Conservation (phyloP, 2,888 invertebrate species). For the Achlya flavicornis region DNA sequence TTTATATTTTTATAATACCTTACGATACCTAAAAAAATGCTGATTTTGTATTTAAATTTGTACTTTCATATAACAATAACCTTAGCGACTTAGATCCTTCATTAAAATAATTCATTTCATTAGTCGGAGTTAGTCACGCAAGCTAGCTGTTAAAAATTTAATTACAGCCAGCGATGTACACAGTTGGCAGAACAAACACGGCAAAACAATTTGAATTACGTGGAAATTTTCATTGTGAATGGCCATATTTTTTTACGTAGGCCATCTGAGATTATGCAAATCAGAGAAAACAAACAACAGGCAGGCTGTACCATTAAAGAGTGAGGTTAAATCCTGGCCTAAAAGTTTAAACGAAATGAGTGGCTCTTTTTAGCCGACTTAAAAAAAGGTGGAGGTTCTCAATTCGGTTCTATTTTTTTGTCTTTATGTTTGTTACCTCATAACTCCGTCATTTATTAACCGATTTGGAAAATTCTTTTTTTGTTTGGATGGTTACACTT, state of each 20-base stretch:
- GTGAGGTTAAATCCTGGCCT: conserved; percentile 10
- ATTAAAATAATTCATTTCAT: conserved; percentile 77
- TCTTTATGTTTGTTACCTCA: no score
- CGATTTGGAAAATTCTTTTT: no score
- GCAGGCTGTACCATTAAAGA: conserved; percentile 12
- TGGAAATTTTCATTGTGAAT: conserved; percentile 13
- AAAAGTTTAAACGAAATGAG: conserved; percentile 21
- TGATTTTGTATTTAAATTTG: conserved; percentile 5
- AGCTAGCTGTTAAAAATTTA: conserved; percentile 67
- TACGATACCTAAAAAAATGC: neutral
- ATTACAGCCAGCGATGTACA: conserved; percentile 44
- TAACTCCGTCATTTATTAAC: no score
- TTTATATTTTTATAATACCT: no score
- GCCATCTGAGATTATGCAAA: conserved; percentile 24
- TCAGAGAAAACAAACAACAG: conserved; percentile 15
- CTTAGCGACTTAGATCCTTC: conserved; percentile 47
- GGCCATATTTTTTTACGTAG: conserved; percentile 17
- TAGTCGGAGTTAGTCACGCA: conserved; percentile 64
- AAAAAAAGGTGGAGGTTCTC: no score
- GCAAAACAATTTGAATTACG: conserved; percentile 38
- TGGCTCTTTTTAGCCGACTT: no score
- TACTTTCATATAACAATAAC: conserved; percentile 29
- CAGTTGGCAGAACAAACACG: conserved; percentile 35
- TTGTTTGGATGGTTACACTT: no score
- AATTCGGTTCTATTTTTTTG: no score